Percentiles rank a stretch among this genome's conserved stretches.
phyloP scores from a whole-genome alignment of 2,113 vertebrate genomes.

The Tiliqua scincoides region DNA sequence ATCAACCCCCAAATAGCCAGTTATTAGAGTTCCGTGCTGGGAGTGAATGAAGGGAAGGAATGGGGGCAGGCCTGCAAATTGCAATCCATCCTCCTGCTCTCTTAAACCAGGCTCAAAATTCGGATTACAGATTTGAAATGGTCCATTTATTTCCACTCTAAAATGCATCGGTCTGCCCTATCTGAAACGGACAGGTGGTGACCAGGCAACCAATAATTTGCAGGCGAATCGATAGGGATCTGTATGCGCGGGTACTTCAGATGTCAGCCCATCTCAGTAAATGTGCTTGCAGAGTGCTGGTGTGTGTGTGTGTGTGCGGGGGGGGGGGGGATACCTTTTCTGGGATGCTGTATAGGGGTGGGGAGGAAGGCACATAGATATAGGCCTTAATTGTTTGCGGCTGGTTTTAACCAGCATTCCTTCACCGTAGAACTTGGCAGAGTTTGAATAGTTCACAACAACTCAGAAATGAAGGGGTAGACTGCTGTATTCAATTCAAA shows the following conservation, averaged over 20 bases:
- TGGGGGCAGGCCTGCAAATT: neutral
- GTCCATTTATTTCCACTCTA: conserved; percentile 18
- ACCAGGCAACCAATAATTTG: conserved; percentile 6
- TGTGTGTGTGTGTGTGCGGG: neutral
- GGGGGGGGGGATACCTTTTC: neutral
- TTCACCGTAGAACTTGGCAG: neutral
- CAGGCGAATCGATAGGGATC: neutral
- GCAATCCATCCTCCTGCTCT: neutral
- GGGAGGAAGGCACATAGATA: neutral
- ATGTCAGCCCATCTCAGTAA: neutral
- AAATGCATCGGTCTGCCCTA: neutral
- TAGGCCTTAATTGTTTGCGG: neutral
- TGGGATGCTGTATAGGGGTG: neutral
- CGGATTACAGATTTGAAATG: conserved; percentile 15
- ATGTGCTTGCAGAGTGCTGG: neutral
- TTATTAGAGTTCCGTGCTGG: neutral
- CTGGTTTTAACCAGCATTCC: neutral
- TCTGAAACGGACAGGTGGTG: conserved; percentile 7
- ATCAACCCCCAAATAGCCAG: neutral
- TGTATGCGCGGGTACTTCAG: neutral
- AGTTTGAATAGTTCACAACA: neutral
- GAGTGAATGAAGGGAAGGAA: no score
- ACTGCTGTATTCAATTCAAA: no score
- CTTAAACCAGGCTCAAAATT: conserved; percentile 4
- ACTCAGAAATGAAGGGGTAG: no score